phyloP scores from a whole-genome alignment of 2,888 invertebrate species.

The Lypha dubia region DNA sequence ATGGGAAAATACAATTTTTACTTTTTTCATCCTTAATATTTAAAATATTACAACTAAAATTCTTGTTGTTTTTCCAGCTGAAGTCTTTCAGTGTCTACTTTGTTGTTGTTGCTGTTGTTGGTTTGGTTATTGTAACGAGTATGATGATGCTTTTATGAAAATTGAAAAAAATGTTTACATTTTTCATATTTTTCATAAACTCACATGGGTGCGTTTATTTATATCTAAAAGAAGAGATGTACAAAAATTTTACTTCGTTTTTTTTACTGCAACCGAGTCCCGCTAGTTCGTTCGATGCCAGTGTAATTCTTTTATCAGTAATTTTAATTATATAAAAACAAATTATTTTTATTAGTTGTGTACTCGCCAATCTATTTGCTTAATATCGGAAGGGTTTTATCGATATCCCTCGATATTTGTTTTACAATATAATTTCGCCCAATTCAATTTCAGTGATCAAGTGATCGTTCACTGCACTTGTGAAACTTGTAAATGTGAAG shows the following conservation, averaged over 20 bases:
- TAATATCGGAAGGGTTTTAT: no score
- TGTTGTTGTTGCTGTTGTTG: slow-evolving; percentile 27
- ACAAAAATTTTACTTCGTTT: background rate
- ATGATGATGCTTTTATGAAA: slow-evolving; percentile 70
- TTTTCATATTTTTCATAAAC: slow-evolving; percentile 67
- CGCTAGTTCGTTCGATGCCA: background rate
- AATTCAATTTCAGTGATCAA: no score
- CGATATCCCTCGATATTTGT: no score
- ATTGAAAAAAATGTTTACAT: slow-evolving; percentile 65
- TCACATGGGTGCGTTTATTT: slow-evolving; percentile 71
- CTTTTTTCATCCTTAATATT: slow-evolving; percentile 25
- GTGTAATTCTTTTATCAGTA: background rate
- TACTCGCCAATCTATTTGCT: no score
- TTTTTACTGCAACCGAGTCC: background rate
- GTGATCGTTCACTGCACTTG: no score
- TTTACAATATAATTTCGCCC: no score
- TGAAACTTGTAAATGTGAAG: no score
- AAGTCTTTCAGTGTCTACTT: slow-evolving; percentile 24
- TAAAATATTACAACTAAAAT: slow-evolving; percentile 36
- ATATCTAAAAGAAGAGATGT: slow-evolving; percentile 20
- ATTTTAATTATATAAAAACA: no score
- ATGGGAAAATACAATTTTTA: background rate
- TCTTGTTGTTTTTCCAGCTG: slow-evolving; percentile 38
- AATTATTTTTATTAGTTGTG: no score
- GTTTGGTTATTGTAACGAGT: slow-evolving; percentile 39